Base-by-base conservation (phyloP, 2,888 invertebrate species). In the Pimpla rufipes region DNA sequence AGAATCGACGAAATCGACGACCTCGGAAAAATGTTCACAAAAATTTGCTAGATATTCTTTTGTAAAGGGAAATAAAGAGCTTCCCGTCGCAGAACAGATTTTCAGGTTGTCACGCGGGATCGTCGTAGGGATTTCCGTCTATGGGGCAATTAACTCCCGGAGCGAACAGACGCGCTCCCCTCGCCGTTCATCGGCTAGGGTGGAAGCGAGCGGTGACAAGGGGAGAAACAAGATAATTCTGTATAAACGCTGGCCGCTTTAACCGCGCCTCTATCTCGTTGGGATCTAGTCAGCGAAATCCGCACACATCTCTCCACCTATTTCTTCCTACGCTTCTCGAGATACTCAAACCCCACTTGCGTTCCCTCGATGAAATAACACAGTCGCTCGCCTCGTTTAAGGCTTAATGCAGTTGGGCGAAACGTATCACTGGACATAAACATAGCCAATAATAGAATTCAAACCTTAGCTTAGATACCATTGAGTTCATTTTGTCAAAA, bases 121-220 rank as follows among this genome's bases (percentile, higher is more conserved):
- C 2, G 2, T 35, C 8, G 10, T 0, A 37, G 68, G 62, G 74
- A 80, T 42, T 40, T 62, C 37, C 45, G 74, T 83, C 83, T 52
- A 66, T 70, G 35, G 68, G 77, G 64, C 85, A 83, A 85, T 85
- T 80, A 80, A 80, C 79, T 83, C 64, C 40, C 74, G 59, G 73
- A 37, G 78, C 57, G 70, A 83, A 75, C 80, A 83, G 73, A 74
- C 79, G 82, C 70, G 78, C 55, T 37, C 62, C 78, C 66, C 77
- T 57, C 68, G 55, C 45, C 5, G 29, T 35, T 68, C 47, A 57
- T 78, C 74, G 55, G 55, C 75, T 74, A 66, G 79, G 78, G 82
- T 79, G 42, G 40, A 78, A 64, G 13, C 37, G 37, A 57, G 40
- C 79, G 70, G 52, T 23, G 35, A 21, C 70, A 82, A 59, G 66